Percentiles rank a stretch among this genome's conserved stretches.
Conservation (phyloP, 2,797 vertebrate genomes). For the Rousettus madagascariensis region DNA sequence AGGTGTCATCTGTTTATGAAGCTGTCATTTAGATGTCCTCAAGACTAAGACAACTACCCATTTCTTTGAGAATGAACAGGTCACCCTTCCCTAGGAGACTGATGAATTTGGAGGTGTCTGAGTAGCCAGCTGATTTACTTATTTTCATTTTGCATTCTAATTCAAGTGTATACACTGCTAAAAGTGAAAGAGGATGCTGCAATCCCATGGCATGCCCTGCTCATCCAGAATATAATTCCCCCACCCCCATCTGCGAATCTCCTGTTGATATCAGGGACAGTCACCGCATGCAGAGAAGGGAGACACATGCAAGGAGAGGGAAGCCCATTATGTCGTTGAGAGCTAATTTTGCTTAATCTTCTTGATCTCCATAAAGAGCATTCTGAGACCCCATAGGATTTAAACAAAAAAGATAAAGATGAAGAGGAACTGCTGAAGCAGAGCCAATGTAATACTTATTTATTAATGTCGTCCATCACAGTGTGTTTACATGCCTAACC, state of each 20-base stretch:
- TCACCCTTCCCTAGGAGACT: constrained; percentile 26
- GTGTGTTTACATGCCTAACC: constrained; percentile 65
- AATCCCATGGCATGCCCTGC: constrained; percentile 8
- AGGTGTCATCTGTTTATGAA: constrained; percentile 21
- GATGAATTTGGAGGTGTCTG: constrained; percentile 29
- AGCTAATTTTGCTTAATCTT: constrained; percentile 81
- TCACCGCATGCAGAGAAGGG: constrained; percentile 60
- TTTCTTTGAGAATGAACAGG: neutral
- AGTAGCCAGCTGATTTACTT: constrained; percentile 41
- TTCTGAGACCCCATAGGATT: constrained; percentile 74
- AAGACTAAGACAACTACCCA: neutral
- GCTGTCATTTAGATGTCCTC: constrained; percentile 31
- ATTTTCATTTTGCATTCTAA: constrained; percentile 57
- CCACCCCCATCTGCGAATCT: constrained; percentile 63
- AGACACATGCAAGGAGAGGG: constrained; percentile 62
- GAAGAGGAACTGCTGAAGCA: constrained; percentile 67
- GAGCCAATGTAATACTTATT: constrained; percentile 72
- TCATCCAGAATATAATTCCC: constrained; percentile 40
- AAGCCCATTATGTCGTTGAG: constrained; percentile 73
- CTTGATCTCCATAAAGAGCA: constrained; percentile 79
- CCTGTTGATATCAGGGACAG: constrained; percentile 73
- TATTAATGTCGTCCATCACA: constrained; percentile 78
- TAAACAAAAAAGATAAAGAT: constrained; percentile 79
- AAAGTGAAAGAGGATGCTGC: constrained; percentile 42
- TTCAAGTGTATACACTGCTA: constrained; percentile 18